Evolutionary conservation across 2,113 vertebrate genomes (phyloP).

Genomic region (Columbina picui): DNA sequence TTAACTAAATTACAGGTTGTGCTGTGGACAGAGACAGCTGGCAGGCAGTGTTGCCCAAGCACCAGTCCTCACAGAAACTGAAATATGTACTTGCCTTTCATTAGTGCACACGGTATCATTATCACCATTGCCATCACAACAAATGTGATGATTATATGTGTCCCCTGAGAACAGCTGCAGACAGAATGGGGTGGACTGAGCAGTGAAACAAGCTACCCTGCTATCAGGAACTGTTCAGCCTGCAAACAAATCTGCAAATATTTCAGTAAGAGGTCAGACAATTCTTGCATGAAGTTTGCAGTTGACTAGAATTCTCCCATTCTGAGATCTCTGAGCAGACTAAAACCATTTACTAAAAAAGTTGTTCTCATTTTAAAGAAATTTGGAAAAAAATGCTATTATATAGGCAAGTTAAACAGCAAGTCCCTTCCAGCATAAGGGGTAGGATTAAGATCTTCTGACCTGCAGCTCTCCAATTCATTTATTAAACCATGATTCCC

Average conservation of each 20-base stretch:
- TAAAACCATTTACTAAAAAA: background rate
- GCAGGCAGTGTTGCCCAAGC: conserved; percentile 30
- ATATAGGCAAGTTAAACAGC: background rate
- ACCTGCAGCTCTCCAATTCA: background rate
- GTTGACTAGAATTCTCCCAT: background rate
- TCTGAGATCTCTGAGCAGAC: background rate
- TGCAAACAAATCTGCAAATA: conserved; percentile 3
- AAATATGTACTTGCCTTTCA: conserved; percentile 60
- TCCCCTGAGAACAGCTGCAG: conserved; percentile 38
- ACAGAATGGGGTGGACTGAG: conserved; percentile 31
- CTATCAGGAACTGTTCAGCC: background rate
- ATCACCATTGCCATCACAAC: conserved; percentile 25
- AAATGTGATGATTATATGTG: conserved; percentile 62
- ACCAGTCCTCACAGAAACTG: conserved; percentile 25
- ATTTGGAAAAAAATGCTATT: background rate
- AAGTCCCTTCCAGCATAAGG: background rate
- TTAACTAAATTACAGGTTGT: conserved; percentile 77
- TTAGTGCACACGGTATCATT: conserved; percentile 41
- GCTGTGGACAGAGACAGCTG: conserved; percentile 59
- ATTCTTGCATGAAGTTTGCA: background rate
- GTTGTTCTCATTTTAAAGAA: background rate
- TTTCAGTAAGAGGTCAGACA: background rate
- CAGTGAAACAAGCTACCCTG: background rate
- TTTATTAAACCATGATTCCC: background rate
- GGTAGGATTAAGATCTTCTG: background rate